A percentile compares a stretch with the other conserved stretches of the same genome.
Evolutionary conservation across 2,113 vertebrate species (phyloP).

Genomic region (Pandion haliaetus): DNA sequence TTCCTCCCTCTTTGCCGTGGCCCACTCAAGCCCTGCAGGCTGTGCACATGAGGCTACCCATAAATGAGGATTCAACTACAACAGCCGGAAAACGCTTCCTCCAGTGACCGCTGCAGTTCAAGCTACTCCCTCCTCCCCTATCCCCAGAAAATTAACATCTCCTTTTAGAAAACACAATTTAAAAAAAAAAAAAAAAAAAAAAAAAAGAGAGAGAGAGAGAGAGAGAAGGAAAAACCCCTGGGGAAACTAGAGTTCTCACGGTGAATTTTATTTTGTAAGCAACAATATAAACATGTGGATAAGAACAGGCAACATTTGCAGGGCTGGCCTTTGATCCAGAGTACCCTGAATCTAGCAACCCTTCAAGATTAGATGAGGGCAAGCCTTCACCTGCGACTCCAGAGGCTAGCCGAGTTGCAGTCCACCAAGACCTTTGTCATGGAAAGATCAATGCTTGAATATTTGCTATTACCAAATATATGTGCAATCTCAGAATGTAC

Average conservation of each 20-base stretch:
- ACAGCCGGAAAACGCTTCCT: neutral
- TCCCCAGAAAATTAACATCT: neutral
- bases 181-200: neutral
- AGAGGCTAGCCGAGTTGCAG: neutral
- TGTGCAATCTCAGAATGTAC: neutral
- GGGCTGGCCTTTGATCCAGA: constrained; percentile 36
- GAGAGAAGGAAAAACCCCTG: neutral
- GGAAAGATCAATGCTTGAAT: neutral
- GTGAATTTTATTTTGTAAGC: constrained; percentile 69
- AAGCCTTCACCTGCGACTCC: neutral
- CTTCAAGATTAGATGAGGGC: neutral
- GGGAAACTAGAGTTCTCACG: constrained; percentile 51
- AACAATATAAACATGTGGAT: constrained; percentile 64
- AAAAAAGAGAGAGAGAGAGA: too few species aligned
- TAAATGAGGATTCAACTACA: neutral
- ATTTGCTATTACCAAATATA: neutral
- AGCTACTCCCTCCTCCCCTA: neutral
- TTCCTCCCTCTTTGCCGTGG: neutral
- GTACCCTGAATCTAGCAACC: neutral
- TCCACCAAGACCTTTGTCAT: constrained; percentile 1
- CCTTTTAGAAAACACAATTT: neutral
- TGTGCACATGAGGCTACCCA: neutral
- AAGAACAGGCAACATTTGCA: constrained; percentile 43
- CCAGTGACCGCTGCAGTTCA: neutral
- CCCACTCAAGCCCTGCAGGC: neutral